Evolutionary conservation across 2,113 vertebrate genomes (phyloP).

Genomic region (Platycercus adscitus): DNA sequence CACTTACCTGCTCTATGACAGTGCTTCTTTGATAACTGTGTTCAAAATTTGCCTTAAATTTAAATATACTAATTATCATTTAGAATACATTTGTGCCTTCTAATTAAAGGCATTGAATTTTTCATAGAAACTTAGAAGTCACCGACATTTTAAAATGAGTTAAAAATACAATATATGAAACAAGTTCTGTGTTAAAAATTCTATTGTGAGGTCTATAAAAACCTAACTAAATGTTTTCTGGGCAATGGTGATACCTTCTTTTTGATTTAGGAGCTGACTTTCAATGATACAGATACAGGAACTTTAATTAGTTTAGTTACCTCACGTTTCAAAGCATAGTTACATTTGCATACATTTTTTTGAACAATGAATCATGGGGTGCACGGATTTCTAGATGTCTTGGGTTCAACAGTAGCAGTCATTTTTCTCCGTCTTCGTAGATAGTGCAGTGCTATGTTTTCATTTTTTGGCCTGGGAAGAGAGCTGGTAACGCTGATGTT

Average conservation of each 20-base stretch:
- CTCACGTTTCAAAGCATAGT: neutral
- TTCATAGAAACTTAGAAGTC: neutral
- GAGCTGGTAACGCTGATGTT: too few species aligned
- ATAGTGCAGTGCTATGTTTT: too few species aligned
- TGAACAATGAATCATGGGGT: neutral
- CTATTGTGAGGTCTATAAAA: neutral
- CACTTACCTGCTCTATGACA: neutral
- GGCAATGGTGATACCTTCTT: neutral
- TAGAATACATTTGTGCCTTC: neutral
- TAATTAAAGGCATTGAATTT: neutral
- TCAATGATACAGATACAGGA: neutral
- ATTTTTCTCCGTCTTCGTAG: too few species aligned
- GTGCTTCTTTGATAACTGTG: neutral
- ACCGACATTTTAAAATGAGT: neutral
- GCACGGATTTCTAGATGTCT: neutral
- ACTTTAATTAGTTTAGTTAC: neutral
- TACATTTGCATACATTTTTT: neutral
- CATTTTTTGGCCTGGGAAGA: too few species aligned
- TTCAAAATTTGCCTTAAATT: neutral
- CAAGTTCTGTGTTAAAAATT: neutral
- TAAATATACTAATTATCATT: neutral
- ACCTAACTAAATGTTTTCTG: neutral
- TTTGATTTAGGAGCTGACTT: neutral
- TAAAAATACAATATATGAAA: neutral
- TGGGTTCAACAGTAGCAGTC: too few species aligned